Base-by-base conservation (phyloP, 1,140 invertebrate genomes). In the Zaprionus taronus region DNA sequence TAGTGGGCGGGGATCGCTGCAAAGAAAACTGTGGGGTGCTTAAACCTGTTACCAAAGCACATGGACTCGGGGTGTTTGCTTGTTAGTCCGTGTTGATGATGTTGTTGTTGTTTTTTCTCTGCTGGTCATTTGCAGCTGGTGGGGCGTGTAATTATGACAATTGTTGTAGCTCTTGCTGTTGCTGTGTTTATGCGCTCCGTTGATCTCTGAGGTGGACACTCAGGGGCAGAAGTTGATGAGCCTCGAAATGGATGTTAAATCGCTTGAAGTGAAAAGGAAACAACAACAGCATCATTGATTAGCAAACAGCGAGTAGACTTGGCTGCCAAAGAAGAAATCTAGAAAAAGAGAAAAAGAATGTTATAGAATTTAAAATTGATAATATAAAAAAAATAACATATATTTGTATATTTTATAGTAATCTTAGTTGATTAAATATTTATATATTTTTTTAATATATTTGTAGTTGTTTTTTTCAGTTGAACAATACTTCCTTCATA, bases 91-190 rank as follows among this genome's bases (percentile, higher is more conserved):
- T 65, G 36, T 66, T 70, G 36, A 49, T 63, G 44, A 34, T 68
- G 55, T 56, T 69, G 41, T 71, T 79, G 41, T 57, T 53, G 49
- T 56, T 69, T 66, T 66, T 80, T 72, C 69, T 69, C 73, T 81
- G 66, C 70, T 78, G 80, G 41, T 73, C 80, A 79, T 80, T 80
- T 34, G 61, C 55, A 63, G 62, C 64, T 81, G 84, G 68, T 87
- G 81, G 78, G 63, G 84, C 84, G 85, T 70, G 55, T 87, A 84
- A 87, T 89, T 87, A 89, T 87, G 81, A 83, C 84, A 89, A 87
- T 87, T 90, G 78, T 68, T 73, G 15, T n/a, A n/a, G 38, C 15
- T 41, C 15, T 7, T 41, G 15, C 6, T 44, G 15, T 68, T 73
- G 78, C 66, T 77, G 47, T 69, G 28, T 55, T 62, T 57, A 71